Evolutionary conservation across 2,797 vertebrate genomes (phyloP).

Genomic region (Myripristis murdjan): DNA sequence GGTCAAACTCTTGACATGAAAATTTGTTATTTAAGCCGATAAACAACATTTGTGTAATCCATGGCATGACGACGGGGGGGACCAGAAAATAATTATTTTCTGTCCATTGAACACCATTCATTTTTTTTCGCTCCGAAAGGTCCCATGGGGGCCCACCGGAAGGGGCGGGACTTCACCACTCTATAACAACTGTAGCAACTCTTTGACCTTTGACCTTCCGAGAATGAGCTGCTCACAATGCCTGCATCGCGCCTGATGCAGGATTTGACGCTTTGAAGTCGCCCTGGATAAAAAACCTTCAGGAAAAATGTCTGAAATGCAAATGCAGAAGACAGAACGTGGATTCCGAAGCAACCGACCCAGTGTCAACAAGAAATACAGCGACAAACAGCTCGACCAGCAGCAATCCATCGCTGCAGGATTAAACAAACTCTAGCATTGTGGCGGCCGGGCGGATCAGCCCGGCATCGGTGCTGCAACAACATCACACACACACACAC

Average conservation of each 20-base stretch:
- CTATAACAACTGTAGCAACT: no score
- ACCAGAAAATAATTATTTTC: no score
- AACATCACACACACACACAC: constrained; percentile 39
- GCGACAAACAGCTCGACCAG: constrained; percentile 38
- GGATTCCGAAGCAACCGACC: no score
- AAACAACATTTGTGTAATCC: no score
- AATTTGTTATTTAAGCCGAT: no score
- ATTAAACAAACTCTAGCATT: constrained; percentile 31
- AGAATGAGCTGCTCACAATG: neutral
- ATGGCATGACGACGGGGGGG: no score
- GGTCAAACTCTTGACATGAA: no score
- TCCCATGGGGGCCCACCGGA: no score
- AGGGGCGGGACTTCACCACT: no score
- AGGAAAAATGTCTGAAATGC: constrained; percentile 11
- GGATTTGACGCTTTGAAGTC: constrained; percentile 3
- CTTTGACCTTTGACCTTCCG: neutral
- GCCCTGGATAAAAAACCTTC: constrained; percentile 30
- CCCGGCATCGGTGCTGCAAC: neutral
- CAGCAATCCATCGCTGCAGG: constrained; percentile 28
- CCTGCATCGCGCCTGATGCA: neutral
- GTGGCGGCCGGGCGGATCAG: constrained; percentile 1
- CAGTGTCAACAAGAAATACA: constrained; percentile 11
- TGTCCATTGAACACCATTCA: no score
- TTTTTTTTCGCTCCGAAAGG: no score
- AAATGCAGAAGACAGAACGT: constrained; percentile 8